Evolutionary conservation across 1,140 invertebrate genomes (phyloP), one percentile per base, ranked within the genome.

Genomic region (Eulimnadia texana): DNA sequence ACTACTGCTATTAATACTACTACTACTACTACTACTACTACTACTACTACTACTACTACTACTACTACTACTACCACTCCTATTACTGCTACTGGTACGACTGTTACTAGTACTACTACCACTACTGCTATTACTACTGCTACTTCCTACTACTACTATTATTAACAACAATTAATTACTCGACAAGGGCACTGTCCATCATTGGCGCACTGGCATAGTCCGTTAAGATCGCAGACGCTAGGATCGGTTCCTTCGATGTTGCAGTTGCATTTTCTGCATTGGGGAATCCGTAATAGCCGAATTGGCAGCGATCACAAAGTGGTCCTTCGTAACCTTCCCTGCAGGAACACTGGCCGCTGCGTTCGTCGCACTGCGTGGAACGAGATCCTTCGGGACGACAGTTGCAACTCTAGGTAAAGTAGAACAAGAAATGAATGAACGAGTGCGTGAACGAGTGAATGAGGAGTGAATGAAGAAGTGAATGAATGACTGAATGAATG

Each of bases 261-360:
- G 71, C 93, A 96, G 53, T 81, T 79, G 71, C 93, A 96, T 10
- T 81, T 81, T 28, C 80, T 76, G 71, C 96, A 99, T 29, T 82
- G 79, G 93, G 92, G 74, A 90, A 95, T 10, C 90, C 90, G 71
- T 84, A 95, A 72, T 87, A 90, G 0, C 92, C 93, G 49, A 79
- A 75, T 3, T 81, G 77, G 70, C 96, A 99, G 19, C 73, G 75
- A 61, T 89, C 80, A 72, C 95, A 98, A 55, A 81, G 80, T 2
- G 79, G 72, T 0, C 90, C 90, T 19, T 81, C 77, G 73, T 85
- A 97, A 16, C 90, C 92, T 52, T 80, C 76, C 3, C 81, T 77
- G 72, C 93, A 98, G 9, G 75, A 72, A 71, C 93, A 98, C 66
- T 85, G 79, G 0, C 93, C 93, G 22, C 80, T 82, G 6, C 72